These are phyloP conservation scores for Echinarachnius parma DNA, from an alignment of 53 echinoderm and acorn worm species.

Conservation along the genomic window DNA sequence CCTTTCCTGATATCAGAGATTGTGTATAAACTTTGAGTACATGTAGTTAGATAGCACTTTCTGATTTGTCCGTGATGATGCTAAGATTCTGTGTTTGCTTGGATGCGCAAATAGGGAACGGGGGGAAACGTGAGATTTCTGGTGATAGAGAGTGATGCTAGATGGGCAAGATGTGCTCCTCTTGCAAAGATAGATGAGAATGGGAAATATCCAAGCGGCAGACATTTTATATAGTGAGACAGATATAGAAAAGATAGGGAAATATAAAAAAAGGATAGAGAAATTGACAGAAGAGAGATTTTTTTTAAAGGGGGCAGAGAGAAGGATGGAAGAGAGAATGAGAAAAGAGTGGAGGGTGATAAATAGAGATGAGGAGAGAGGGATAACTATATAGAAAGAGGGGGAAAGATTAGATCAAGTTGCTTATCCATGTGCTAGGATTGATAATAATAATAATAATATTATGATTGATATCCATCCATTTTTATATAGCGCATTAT, in stretches of 20 bases:
- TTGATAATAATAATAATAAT: too few species aligned
- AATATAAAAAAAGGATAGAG: not conserved
- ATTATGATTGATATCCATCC: too few species aligned
- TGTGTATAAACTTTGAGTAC: too few species aligned
- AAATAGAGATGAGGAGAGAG: not conserved
- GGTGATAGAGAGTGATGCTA: constrained; percentile 32
- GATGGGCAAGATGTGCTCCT: constrained; percentile 20
- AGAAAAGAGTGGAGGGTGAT: constrained; percentile 1
- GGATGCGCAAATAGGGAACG: constrained; percentile 35
- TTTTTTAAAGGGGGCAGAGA: not conserved
- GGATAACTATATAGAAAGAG: too few species aligned
- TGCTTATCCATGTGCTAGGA: too few species aligned
- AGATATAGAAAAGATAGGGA: constrained; percentile 9
- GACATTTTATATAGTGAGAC: too few species aligned
- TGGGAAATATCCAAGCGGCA: constrained; percentile 21
- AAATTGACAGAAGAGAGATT: too few species aligned
- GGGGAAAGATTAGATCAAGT: too few species aligned
- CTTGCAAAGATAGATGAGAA: constrained; percentile 27
- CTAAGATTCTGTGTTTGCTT: constrained; percentile 34
- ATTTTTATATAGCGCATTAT: too few species aligned
- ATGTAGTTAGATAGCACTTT: constrained; percentile 35
- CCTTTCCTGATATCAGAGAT: too few species aligned
- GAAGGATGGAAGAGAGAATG: not conserved
- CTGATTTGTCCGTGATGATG: constrained; percentile 43
- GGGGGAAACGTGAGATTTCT: constrained; percentile 39